These are phyloP conservation scores for Globia sparganii DNA, from an alignment of 2,888 invertebrate genomes.

Conservation along the genomic window DNA sequence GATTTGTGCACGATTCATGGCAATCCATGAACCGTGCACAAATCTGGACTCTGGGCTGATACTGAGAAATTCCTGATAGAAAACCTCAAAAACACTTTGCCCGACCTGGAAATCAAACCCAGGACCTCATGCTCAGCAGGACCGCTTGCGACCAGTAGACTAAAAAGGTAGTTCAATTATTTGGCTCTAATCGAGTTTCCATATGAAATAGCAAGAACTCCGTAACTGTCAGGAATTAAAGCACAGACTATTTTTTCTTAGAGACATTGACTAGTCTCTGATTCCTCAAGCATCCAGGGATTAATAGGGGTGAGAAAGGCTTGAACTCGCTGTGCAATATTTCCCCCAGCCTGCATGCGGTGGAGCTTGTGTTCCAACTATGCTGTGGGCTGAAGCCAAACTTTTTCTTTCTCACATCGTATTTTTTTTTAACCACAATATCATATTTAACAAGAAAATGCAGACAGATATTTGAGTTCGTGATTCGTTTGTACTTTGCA, in stretches of 20 bases:
- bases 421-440: constrained; percentile 3
- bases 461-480: neutral
- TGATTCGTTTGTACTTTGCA: constrained; percentile 34
- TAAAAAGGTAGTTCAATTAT: neutral
- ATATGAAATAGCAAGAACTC: neutral
- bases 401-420: neutral
- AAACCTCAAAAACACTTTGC: neutral
- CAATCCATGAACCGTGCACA: neutral
- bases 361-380: neutral
- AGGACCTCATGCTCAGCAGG: neutral
- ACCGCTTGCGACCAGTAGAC: neutral
- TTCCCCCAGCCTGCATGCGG: neutral
- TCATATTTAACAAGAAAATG: constrained; percentile 2
- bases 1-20: too few species aligned
- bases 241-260: neutral
- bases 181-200: neutral
- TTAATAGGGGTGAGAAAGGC: neutral
- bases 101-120: neutral
- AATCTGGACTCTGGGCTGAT: neutral
- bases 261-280: neutral
- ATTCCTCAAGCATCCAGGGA: neutral
- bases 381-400: neutral
- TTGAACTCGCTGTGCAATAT: neutral
- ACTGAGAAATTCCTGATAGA: neutral
- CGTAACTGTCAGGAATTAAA: neutral